A percentile compares a stretch with the other conserved stretches of the same genome.
Evolutionary conservation across 2,888 invertebrate species (phyloP).

Genomic region (Nomada goodeniana): DNA sequence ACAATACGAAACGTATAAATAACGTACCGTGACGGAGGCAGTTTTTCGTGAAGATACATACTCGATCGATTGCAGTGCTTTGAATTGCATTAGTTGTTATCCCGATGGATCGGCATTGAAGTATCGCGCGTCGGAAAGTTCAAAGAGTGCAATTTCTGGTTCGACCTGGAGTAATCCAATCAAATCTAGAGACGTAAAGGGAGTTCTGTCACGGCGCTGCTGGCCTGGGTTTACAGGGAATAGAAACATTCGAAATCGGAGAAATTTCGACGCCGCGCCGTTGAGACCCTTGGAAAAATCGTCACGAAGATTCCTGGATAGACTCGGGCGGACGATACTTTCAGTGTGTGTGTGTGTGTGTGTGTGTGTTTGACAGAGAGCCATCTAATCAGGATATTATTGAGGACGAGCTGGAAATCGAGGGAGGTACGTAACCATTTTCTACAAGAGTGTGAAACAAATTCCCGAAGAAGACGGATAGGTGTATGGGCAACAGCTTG

Average conservation of each 20-base stretch:
- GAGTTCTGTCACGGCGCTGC: constrained; percentile 11
- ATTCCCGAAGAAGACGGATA: neutral
- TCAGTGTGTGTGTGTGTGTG: too few relatives aligned
- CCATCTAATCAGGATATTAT: constrained; percentile 8
- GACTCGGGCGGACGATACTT: constrained; percentile 1
- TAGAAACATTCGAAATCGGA: constrained; percentile 43
- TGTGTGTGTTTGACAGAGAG: too few relatives aligned
- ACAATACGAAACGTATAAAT: neutral
- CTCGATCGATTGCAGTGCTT: neutral
- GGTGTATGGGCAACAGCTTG: too few relatives aligned
- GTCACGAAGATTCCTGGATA: constrained; percentile 1
- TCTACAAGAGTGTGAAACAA: neutral
- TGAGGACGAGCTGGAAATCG: constrained; percentile 1
- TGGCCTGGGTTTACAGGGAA: constrained; percentile 26
- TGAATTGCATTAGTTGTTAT: constrained; percentile 14
- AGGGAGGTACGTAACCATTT: neutral
- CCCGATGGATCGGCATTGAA: neutral
- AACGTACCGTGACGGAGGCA: neutral
- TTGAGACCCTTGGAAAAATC: constrained; percentile 22
- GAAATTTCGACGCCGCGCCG: neutral
- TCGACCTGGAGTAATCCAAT: constrained; percentile 47
- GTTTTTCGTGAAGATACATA: neutral
- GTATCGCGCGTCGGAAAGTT: constrained; percentile 10
- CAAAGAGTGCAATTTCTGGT: constrained; percentile 38
- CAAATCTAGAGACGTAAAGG: constrained; percentile 36